Conservation (phyloP, 2,797 vertebrate species). For the Falco biarmicus region DNA sequence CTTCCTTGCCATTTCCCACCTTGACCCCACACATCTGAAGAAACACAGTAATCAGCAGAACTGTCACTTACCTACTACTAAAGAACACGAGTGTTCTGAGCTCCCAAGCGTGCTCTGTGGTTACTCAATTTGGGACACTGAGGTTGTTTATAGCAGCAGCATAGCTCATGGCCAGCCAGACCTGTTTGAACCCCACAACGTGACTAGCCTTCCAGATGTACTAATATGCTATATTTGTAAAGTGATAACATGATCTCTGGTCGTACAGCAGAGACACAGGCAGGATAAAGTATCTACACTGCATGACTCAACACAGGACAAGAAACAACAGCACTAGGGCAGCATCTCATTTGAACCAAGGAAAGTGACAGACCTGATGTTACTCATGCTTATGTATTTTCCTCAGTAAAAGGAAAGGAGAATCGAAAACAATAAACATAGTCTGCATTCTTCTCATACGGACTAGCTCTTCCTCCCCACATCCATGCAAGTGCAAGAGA, state of each 20-base stretch:
- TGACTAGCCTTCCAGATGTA: conserved; percentile 73
- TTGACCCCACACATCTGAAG: not conserved
- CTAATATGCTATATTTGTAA: conserved; percentile 85
- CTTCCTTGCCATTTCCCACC: not conserved
- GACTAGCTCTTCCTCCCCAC: not conserved
- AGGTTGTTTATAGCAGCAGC: conserved; percentile 72
- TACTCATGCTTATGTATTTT: not conserved
- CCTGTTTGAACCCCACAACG: conserved; percentile 37
- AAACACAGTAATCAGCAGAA: conserved; percentile 40
- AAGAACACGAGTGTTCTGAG: conserved; percentile 3
- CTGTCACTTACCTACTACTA: conserved; percentile 66
- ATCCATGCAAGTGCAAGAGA: fast-evolving
- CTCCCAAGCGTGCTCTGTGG: not conserved
- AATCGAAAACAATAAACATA: not conserved
- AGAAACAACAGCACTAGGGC: conserved; percentile 42
- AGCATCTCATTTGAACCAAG: conserved; percentile 31
- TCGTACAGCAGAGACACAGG: conserved; percentile 54
- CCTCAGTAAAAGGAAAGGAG: not conserved
- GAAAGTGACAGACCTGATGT: not conserved
- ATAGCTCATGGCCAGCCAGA: conserved; percentile 46
- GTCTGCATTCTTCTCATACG: not conserved
- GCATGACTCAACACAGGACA: conserved; percentile 68
- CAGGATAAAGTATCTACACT: conserved; percentile 74
- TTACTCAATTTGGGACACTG: conserved; percentile 13
- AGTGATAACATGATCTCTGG: conserved; percentile 79